Conservation (phyloP, 2,113 vertebrate genomes). For the Vombatus ursinus region DNA sequence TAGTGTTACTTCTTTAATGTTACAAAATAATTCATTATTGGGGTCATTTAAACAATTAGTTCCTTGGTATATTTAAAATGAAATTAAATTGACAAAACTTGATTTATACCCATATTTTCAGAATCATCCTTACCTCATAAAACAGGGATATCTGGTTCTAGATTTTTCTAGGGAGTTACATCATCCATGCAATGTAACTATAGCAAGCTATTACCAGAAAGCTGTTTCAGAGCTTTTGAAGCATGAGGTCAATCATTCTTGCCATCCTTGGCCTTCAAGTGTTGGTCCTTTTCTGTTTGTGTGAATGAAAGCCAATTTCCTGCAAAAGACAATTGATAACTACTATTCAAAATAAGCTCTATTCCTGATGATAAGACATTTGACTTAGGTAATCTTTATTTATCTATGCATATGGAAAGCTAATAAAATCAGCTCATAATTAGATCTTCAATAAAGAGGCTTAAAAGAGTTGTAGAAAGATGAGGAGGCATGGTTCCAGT, state of each 20-base stretch:
- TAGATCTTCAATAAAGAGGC: neutral
- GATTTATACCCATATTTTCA: neutral
- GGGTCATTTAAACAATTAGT: neutral
- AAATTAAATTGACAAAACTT: neutral
- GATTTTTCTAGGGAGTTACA: slow-evolving; percentile 36
- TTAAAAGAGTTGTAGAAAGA: neutral
- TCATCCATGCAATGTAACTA: neutral
- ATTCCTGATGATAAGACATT: slow-evolving; percentile 30
- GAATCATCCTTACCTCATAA: slow-evolving; percentile 1
- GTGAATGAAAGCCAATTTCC: neutral
- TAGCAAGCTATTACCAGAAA: slow-evolving; percentile 5
- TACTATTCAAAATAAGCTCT: slow-evolving; percentile 18
- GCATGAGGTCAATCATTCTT: neutral
- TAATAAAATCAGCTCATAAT: neutral
- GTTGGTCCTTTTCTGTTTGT: slow-evolving; percentile 3
- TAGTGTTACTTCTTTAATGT: neutral
- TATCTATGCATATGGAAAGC: neutral
- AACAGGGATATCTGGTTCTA: slow-evolving; percentile 27
- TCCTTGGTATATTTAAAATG: neutral
- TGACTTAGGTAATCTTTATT: neutral
- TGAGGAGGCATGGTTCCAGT: neutral
- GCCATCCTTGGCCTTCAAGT: neutral
- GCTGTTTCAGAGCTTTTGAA: slow-evolving; percentile 8
- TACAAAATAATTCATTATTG: neutral
- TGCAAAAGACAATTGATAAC: slow-evolving; percentile 4